Percentiles rank a stretch among this genome's conserved stretches.
Conservation (phyloP, 2,113 vertebrate species). For the Catharus bicknelli region DNA sequence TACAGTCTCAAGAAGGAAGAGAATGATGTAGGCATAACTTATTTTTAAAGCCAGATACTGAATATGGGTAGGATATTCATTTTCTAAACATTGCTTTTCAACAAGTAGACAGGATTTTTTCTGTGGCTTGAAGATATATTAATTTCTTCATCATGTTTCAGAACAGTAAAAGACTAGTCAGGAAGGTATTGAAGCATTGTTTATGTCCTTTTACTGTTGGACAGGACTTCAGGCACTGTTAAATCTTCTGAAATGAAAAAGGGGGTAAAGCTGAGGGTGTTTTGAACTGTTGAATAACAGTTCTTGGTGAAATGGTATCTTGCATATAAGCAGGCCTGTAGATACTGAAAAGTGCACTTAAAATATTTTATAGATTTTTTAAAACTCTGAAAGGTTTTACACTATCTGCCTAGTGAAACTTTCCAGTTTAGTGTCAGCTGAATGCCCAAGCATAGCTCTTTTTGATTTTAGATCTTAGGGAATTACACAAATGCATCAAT, state of each 20-base stretch:
- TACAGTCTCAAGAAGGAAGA: background rate
- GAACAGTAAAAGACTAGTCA: background rate
- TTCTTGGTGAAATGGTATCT: background rate
- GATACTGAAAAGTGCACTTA: slow-evolving; percentile 41
- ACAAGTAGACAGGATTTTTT: background rate
- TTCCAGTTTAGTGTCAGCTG: background rate
- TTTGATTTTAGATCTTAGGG: background rate
- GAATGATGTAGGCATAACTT: background rate
- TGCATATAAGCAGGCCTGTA: background rate
- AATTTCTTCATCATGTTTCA: slow-evolving; percentile 1
- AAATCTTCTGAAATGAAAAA: background rate
- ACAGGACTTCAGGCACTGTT: background rate
- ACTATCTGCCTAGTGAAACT: background rate
- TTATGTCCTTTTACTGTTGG: background rate
- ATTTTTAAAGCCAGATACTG: background rate
- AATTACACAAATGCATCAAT: background rate
- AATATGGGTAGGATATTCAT: background rate
- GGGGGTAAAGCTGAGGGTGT: background rate
- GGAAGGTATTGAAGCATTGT: background rate
- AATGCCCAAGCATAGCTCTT: slow-evolving; percentile 2
- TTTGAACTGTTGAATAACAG: background rate
- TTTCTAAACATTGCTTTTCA: background rate
- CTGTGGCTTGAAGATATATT: background rate
- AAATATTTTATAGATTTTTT: background rate
- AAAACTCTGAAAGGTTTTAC: background rate